Conservation (phyloP, 2,888 invertebrate species). For the Chrysolina americana region DNA sequence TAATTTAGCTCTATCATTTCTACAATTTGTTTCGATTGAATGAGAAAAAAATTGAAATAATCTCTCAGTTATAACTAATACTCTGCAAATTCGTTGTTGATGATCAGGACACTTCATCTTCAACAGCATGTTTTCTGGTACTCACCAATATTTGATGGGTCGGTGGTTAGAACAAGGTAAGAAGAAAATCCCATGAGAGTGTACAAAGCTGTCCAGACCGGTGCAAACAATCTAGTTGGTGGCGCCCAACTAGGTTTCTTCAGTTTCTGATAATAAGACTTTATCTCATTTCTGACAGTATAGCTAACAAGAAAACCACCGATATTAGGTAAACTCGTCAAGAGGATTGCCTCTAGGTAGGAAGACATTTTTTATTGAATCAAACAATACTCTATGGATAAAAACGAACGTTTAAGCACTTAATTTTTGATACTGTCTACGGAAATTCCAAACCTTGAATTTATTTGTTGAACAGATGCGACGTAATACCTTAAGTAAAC, state of each 20-base stretch:
- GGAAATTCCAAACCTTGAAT: background rate
- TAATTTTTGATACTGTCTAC: background rate
- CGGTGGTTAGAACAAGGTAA: constrained; percentile 75
- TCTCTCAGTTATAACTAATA: too few species aligned
- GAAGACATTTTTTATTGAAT: background rate
- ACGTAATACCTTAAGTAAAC: constrained; percentile 4
- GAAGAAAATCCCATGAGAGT: constrained; percentile 87
- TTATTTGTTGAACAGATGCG: background rate
- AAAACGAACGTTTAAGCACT: background rate
- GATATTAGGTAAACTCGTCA: constrained; percentile 75
- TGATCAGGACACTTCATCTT: too few species aligned
- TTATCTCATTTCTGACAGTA: constrained; percentile 67
- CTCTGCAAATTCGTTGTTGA: too few species aligned
- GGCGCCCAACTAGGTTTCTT: constrained; percentile 84
- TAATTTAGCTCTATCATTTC: too few species aligned
- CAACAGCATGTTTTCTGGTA: background rate
- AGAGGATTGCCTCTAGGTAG: constrained; percentile 7
- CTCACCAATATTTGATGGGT: constrained; percentile 9
- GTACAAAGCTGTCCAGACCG: constrained; percentile 85
- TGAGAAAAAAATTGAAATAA: too few species aligned
- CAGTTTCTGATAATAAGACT: constrained; percentile 80
- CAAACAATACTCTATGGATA: background rate
- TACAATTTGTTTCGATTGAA: too few species aligned
- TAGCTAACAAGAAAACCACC: constrained; percentile 80
- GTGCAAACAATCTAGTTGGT: constrained; percentile 84